phyloP scores from a whole-genome alignment of 2,888 invertebrate genomes.

The Glaucopsyche alexis region DNA sequence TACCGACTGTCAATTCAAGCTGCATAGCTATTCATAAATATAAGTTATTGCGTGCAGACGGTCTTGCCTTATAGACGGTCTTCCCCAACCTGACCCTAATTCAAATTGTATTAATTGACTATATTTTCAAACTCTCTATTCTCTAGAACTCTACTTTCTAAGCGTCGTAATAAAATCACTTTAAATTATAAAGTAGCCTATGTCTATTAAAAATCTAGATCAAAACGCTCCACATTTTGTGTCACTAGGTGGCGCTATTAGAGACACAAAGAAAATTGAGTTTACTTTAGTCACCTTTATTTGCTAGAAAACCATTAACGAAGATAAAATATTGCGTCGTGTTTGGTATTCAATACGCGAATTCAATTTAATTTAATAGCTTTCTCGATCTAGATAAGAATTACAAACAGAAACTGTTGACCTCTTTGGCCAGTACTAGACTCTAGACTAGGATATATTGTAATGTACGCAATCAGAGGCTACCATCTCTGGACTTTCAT shows the following conservation, averaged over 20 bases:
- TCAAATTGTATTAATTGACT: neutral
- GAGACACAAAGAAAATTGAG: neutral
- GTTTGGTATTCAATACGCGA: constrained; percentile 26
- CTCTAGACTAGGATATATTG: neutral
- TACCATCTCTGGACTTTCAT: constrained; percentile 1
- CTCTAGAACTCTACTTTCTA: neutral
- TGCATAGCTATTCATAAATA: no score
- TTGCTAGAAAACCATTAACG: constrained; percentile 17
- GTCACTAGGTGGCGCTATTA: constrained; percentile 2
- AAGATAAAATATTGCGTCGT: constrained; percentile 18
- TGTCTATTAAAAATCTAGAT: constrained; percentile 12
- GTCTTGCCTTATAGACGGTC: no score
- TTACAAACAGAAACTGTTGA: constrained; percentile 24
- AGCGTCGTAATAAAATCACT: neutral
- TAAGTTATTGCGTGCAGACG: no score
- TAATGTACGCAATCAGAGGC: constrained; percentile 12
- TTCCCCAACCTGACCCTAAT: no score
- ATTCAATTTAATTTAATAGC: constrained; percentile 28
- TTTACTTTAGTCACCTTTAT: constrained; percentile 17
- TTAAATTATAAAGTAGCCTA: neutral
- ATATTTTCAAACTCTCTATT: neutral
- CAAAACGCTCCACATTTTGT: constrained; percentile 7
- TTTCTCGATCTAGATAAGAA: constrained; percentile 28
- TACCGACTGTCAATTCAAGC: no score
- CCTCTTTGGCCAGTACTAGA: constrained; percentile 20